A percentile compares a stretch with the other conserved stretches of the same genome.
These are phyloP conservation scores for Discoglossus pictus DNA, from an alignment of 2,797 vertebrate species.

Conservation along the genomic window DNA sequence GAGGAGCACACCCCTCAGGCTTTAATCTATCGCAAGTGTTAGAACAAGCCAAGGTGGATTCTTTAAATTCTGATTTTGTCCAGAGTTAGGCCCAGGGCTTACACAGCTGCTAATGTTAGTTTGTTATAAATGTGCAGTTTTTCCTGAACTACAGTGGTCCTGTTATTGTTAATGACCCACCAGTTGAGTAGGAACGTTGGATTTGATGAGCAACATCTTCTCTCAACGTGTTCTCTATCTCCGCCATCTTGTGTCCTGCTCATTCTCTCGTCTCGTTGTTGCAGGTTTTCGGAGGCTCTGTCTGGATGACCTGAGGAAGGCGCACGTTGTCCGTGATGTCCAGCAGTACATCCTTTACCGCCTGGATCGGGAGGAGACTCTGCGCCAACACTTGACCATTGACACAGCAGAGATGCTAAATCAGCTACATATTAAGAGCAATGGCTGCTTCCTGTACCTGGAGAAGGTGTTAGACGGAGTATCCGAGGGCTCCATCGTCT, in stretches of 20 bases:
- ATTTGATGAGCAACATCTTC: too few relatives aligned
- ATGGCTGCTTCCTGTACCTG: conserved; percentile 82
- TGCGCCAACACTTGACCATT: conserved; percentile 75
- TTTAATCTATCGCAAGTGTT: too few relatives aligned
- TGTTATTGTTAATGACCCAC: too few relatives aligned
- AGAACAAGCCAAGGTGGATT: too few relatives aligned
- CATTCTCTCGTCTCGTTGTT: background rate
- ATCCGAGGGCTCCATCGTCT: conserved; percentile 67
- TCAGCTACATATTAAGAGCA: conserved; percentile 82
- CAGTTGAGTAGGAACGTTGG: too few relatives aligned
- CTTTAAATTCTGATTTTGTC: too few relatives aligned
- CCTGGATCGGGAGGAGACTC: conserved; percentile 70
- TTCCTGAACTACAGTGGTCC: too few relatives aligned
- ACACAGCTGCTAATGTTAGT: too few relatives aligned
- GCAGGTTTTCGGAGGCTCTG: conserved; percentile 75
- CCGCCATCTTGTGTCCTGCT: background rate
- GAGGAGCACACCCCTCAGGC: too few relatives aligned
- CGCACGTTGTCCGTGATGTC: conserved; percentile 70
- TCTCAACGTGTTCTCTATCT: background rate
- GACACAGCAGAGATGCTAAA: conserved; percentile 82
- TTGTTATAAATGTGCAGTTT: too few relatives aligned
- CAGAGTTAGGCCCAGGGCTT: too few relatives aligned
- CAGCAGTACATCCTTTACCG: conserved; percentile 82
- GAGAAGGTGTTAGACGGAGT: conserved; percentile 80
- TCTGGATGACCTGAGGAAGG: conserved; percentile 78